Conservation (phyloP, 2,797 vertebrate genomes). For the Ctenosaura bakeri region DNA sequence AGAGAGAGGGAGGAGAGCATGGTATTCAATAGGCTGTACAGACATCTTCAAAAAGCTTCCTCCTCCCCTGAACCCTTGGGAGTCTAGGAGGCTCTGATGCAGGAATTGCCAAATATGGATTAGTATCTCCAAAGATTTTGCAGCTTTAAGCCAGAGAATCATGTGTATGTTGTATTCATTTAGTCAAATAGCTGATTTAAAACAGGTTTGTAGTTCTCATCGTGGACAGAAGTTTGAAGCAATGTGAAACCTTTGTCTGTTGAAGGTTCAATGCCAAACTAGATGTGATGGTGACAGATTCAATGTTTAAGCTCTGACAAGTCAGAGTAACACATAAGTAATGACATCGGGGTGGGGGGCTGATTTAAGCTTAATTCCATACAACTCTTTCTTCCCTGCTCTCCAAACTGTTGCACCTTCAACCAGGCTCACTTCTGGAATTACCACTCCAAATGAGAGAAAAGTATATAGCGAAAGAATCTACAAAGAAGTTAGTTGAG, state of each 20-base stretch:
- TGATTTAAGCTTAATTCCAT: not conserved
- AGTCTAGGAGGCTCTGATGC: not conserved
- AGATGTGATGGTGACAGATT: not conserved
- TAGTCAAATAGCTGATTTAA: not conserved
- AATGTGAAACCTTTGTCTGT: not conserved
- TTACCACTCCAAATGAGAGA: not conserved
- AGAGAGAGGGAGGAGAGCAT: too few relatives aligned
- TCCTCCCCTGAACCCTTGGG: too few relatives aligned
- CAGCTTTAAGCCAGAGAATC: not conserved
- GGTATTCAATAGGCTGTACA: not conserved
- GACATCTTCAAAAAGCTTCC: not conserved
- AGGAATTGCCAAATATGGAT: not conserved
- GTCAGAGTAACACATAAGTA: not conserved
- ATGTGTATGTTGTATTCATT: not conserved
- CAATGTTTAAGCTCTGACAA: not conserved
- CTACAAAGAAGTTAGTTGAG: not conserved
- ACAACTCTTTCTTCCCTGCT: too few relatives aligned
- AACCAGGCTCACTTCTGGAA: not conserved
- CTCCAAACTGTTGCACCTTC: not conserved
- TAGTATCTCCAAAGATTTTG: not conserved
- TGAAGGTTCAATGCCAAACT: not conserved
- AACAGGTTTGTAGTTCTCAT: conserved; percentile 2
- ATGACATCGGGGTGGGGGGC: not conserved
- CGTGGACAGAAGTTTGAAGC: not conserved
- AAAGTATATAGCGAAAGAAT: not conserved